Base-by-base conservation (phyloP, 1,140 invertebrate species). In the Cydia amplana region DNA sequence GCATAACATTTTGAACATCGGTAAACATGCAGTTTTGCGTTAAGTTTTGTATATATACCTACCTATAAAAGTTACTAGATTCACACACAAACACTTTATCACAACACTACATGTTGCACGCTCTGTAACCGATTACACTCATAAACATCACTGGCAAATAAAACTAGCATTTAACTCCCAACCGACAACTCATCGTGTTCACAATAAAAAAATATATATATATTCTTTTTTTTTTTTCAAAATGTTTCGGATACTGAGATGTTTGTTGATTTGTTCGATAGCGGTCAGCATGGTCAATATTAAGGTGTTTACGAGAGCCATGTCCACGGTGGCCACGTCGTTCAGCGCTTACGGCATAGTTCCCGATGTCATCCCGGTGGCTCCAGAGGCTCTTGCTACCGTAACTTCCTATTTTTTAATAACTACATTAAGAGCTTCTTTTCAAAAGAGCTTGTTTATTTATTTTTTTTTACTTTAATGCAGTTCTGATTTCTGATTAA, bases 221-320 rank as follows among this genome's bases (percentile, higher is more conserved):
- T 75, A 46, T 73, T 75, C 67, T 43, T 9, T 49, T 14, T 49
- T 14, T 49, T 18, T 60, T 60, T 23, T 12, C 9, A 80, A 73
- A 60, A 88, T 87, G 89, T 74, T 74, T 72, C 80, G 76, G 72
- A 78, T 91, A 83, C 79, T 92, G 75, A 90, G 83, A 83, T 81
- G 78, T 83, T 82, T 76, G 74, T 83, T 91, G 84, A 79, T 92
- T 88, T 89, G 90, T 82, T 90, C 91, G 85, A 80, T 91, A 85
- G 87, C 89, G 81, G 80, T 86, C 82, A 84, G 83, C 85, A 89
- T 92, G 86, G 87, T 93, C 86, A 89, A 90, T 91, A 93, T 90
- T 88, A 91, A 90, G 86, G 83, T 92, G 82, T 78, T 93, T 64
- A 83, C 85, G 28, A 82, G 91, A 87, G 85, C 83, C 16, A 93